Percentiles rank a stretch among this genome's conserved stretches.
Evolutionary conservation across 2,888 invertebrate genomes (phyloP).

Genomic region (Tipula unca): DNA sequence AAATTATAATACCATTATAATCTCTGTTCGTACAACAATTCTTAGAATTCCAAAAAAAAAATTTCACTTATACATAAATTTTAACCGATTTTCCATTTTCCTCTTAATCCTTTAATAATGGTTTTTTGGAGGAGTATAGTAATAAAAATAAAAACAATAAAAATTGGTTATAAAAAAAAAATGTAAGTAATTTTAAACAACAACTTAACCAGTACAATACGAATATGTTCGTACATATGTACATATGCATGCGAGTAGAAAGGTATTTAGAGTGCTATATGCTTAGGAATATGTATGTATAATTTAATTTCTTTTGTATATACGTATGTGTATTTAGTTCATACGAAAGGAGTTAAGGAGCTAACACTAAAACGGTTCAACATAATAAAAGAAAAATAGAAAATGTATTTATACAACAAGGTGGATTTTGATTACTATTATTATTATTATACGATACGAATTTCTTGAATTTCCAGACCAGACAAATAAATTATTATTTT

Average conservation of each 20-base stretch:
- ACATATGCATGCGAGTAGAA: neutral
- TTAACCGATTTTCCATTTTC: neutral
- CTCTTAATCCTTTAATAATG: neutral
- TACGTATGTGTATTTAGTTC: neutral
- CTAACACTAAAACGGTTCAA: neutral
- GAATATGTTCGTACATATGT: neutral
- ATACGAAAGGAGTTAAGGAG: neutral
- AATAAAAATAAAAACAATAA: neutral
- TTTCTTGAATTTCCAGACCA: neutral
- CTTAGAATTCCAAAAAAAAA: neutral
- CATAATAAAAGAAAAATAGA: neutral
- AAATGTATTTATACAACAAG: neutral
- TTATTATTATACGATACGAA: neutral
- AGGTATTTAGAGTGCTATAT: neutral
- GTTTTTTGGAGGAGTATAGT: neutral
- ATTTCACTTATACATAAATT: neutral
- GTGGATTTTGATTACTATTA: neutral
- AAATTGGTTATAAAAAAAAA: neutral
- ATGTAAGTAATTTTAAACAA: neutral
- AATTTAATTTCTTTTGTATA: neutral
- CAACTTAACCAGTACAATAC: neutral
- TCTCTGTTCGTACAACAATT: neutral
- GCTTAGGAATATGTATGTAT: neutral
- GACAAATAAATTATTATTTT: slow-evolving; percentile 1
- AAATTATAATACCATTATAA: neutral